Evolutionary conservation across 1,140 invertebrate genomes (phyloP), one percentile per base, ranked within the genome.

Genomic region (Drosophila tani): DNA sequence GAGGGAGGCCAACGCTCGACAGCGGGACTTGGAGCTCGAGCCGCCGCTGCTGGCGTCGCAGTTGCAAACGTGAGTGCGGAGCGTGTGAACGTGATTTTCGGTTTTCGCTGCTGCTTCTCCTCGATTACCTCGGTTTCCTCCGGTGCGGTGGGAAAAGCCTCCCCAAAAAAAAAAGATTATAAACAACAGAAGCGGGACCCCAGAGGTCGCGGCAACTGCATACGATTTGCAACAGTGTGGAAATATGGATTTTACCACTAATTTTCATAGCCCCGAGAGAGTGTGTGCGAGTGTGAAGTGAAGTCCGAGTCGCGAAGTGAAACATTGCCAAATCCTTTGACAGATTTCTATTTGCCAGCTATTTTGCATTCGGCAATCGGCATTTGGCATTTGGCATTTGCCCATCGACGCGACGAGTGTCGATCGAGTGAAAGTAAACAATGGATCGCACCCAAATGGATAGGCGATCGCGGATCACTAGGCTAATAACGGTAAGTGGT

Each of bases 41-140:
- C 59, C 53, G 59, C 53, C 67, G 50, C 73, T 53, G 68, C 60
- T 68, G 58, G 57, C 68, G 75, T 62, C 70, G 79, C 91, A 92
- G 91, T 92, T 91, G 91, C 81, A 85, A 87, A 79, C 91, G 91
- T 85, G 91, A 91, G 86, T 81, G 76, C 83, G 80, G 87, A 84
- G 91, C 91, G 91, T 91, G 91, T 91, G 84, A 91, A 91, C 91
- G 90, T 91, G 84, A 91, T 85, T 91, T 90, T 75, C 19, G 55
- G 47, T 50, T 56, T 56, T 49, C 27, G 49, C 27, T 51, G 60
- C 27, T 47, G 50, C 24, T 29, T 68, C 43, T 50, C 35, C 43
- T 49, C 60, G 57, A 29, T 41, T 49, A 63, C 38, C 57, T 62
- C 45, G 65, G 32, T 71, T 71, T 58, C 53, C 68, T 27, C 46